phyloP scores from a whole-genome alignment of 2,888 invertebrate genomes.

The Cosmia pyralina region DNA sequence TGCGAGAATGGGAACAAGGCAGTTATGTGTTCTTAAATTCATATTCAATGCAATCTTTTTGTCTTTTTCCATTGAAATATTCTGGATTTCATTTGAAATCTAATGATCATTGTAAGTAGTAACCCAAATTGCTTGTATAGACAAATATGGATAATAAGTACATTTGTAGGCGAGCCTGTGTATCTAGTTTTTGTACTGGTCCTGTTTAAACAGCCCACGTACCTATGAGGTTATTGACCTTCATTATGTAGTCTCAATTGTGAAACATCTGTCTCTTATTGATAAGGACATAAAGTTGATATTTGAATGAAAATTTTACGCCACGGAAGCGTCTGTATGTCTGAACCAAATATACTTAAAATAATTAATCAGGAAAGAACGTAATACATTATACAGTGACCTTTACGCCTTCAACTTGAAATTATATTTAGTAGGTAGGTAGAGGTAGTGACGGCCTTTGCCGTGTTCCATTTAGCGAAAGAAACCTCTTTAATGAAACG shows the following conservation, averaged over 20 bases:
- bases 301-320: conserved; percentile 6
- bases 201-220: conserved; percentile 52
- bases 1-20: background rate
- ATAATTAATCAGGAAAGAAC: conserved; percentile 11
- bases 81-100: conserved; percentile 6
- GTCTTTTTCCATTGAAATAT: background rate
- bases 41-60: background rate
- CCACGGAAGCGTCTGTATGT: conserved; percentile 23
- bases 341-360: conserved; percentile 17
- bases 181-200: conserved; percentile 56
- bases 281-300: background rate
- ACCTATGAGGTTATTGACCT: conserved; percentile 43
- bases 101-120: conserved; percentile 41
- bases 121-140: conserved; percentile 32
- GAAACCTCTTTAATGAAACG: background rate
- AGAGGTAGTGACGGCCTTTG: background rate
- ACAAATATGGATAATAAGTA: conserved; percentile 57
- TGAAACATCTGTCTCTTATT: conserved; percentile 12
- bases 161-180: conserved; percentile 53
- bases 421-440: background rate
- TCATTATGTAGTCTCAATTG: conserved; percentile 17
- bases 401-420: conserved; percentile 21
- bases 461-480: background rate
- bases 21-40: background rate
- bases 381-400: conserved; percentile 6